Base-by-base conservation (phyloP, 2,113 vertebrate genomes). In the Monopterus albus region DNA sequence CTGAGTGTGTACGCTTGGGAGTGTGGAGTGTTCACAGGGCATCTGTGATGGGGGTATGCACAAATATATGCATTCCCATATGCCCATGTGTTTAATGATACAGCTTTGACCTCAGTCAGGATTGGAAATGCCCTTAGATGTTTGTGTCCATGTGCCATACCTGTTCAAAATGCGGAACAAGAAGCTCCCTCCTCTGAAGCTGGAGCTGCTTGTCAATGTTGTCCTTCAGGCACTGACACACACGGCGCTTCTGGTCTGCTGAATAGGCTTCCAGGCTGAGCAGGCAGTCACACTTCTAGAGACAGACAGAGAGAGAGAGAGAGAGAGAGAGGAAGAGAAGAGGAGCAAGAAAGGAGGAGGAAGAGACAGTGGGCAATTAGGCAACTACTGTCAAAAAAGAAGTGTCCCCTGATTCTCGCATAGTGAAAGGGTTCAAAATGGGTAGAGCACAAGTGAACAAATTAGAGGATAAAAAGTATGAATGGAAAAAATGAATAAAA, bases 181-280 rank as follows among this genome's bases (percentile, higher is more conserved):
- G 69, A 3, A 88, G 84, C 0, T 93, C 83, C 33, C 88, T 90
- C 14, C 94, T 92, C 75, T 95, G 94, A 79, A 93, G 95, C 87
- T 92, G 92, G 33, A 93, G 89, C 94, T 98, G 96, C 90, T 96
- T 96, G 25, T 94, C 89, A 78, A 98, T 97, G 94, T 96, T 96
- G 88, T 98, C 96, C 46, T 93, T 93, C 92, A 98, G 92, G 91
- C 96, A 97, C 95, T 97, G 96, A 91, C 95, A 98, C 93, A 98
- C 95, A 42, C 95, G 95, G 66, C 92, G 94, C 94, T 97, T 98
- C 94, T 98, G 97, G 91, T 98, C 96, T 66, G 90, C 92, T 7
- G 96, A 96, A 90, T 95, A 95, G 40, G 96, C 95, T 88, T 98
- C 95, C 93, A 98, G 93, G 91, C 96, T 97, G 92, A 98, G 95